Conservation (phyloP, 1,140 invertebrate species). For the Medauroidea extradentata region DNA sequence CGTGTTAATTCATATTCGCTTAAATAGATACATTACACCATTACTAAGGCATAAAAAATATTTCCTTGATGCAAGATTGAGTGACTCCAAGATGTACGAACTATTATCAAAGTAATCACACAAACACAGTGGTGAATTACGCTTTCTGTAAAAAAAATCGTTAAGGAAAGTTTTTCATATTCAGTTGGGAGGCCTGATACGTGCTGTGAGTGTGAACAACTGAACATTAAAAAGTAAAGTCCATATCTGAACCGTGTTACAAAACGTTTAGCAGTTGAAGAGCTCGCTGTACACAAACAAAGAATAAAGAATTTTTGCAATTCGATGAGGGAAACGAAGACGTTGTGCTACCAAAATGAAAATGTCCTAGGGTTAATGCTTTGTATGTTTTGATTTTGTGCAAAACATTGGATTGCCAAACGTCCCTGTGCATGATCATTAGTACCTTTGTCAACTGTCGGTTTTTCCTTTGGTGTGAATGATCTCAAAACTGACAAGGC, state of each 20-base stretch:
- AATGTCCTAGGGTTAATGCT: background rate
- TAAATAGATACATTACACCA: no score
- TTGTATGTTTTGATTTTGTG: constrained; percentile 4
- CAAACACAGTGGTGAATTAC: no score
- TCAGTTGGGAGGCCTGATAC: no score
- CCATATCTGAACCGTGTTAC: background rate
- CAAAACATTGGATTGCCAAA: constrained; percentile 6
- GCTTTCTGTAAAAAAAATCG: no score
- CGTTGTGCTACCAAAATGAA: background rate
- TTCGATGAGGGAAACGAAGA: background rate
- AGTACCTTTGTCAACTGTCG: constrained; percentile 1
- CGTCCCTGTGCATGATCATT: constrained; percentile 1
- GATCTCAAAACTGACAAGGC: constrained; percentile 1
- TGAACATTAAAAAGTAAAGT: background rate
- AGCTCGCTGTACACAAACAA: constrained; percentile 1
- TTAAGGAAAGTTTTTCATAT: no score
- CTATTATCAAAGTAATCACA: no score
- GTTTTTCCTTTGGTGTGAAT: constrained; percentile 4
- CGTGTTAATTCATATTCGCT: no score
- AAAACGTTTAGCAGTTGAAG: background rate
- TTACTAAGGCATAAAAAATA: no score
- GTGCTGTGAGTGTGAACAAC: no score
- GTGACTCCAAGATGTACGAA: no score
- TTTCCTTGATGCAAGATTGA: no score
- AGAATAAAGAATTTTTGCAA: background rate